Evolutionary conservation across 2,888 invertebrate species (phyloP), one percentile per base, ranked within the genome.

Genomic region (Hydrotaea cyrtoneurina): DNA sequence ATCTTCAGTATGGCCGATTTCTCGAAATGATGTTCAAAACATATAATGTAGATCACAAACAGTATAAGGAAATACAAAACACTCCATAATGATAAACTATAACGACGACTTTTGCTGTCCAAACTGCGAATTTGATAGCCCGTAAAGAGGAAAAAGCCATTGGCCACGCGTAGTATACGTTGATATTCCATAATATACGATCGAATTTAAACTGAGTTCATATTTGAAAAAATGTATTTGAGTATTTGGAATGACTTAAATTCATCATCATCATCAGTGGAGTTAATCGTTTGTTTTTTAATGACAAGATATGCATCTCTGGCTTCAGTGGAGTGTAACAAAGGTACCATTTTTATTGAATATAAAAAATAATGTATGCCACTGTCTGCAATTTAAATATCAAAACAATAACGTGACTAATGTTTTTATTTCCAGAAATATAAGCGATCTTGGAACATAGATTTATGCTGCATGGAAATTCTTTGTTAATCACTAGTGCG

Each of bases 1-100:
- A 89, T 73, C 23, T 87, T 86, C 13, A 92, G 74, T 11, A 89
- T 7, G 0, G 89, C 78, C 2, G 90, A 87, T 0, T 82, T 76
- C 57, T 87, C 82, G 23, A 91, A 90, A 8, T 91, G 91, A 71
- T 91, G 88, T 17, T 87, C 86, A 39, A 92, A 89, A 10, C 90
- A 90, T 4, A 85, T 87, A 0, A 87, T 57, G 72, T 89, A 88
- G 82, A 87, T 86, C 17, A 87, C 8, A 23, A 83, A 69, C 5
- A 89, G 81, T 4, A 82, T 69, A 8, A 88, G 21, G 76, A 87
- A 88, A 73, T 88, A 86, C 26, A 86, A 26, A 36, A 86, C 59
- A 57, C 87, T 86, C 23, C 80, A 80, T 19, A 89, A 17, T 15
- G 88, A 84, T 17, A 88, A 19, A 43, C 86, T 85, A 80, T 85